Conservation (phyloP, 2,797 vertebrate genomes). For the Enteromius thamalakanensis region DNA sequence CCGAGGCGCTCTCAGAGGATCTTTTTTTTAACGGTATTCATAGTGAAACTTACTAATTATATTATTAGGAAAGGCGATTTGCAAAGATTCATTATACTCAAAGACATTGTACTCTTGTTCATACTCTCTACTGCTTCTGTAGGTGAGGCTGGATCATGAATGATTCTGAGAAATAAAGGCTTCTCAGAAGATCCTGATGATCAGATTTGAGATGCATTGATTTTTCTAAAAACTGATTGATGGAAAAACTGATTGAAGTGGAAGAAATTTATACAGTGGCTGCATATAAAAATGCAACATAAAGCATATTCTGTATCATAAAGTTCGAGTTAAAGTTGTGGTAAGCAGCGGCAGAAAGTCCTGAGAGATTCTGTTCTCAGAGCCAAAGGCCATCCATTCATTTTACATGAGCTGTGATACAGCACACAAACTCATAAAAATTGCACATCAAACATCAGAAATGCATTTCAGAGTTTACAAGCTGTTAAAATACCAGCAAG, state of each 20-base stretch:
- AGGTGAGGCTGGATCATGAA: too few relatives aligned
- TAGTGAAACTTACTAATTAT: too few relatives aligned
- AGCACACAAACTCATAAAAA: constrained; percentile 34
- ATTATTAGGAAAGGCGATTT: too few relatives aligned
- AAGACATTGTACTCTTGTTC: too few relatives aligned
- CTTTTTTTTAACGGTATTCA: too few relatives aligned
- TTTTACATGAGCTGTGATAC: constrained; percentile 77
- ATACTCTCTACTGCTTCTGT: too few relatives aligned
- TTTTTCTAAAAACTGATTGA: too few relatives aligned
- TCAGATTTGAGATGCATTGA: background rate
- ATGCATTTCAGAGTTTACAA: background rate
- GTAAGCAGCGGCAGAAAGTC: constrained; percentile 74
- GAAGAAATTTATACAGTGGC: too few relatives aligned
- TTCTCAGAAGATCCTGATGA: background rate
- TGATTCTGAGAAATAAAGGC: background rate
- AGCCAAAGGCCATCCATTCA: constrained; percentile 75
- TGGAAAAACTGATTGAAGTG: too few relatives aligned
- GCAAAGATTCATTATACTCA: too few relatives aligned
- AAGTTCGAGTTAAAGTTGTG: constrained; percentile 68
- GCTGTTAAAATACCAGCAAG: background rate
- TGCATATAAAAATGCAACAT: background rate
- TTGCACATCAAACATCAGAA: background rate
- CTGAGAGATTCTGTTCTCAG: constrained; percentile 62
- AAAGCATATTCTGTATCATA: constrained; percentile 48
- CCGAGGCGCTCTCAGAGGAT: too few relatives aligned